Evolutionary conservation across 1,140 invertebrate genomes (phyloP), one percentile per base, ranked within the genome.

Genomic region (Venturia canescens): DNA sequence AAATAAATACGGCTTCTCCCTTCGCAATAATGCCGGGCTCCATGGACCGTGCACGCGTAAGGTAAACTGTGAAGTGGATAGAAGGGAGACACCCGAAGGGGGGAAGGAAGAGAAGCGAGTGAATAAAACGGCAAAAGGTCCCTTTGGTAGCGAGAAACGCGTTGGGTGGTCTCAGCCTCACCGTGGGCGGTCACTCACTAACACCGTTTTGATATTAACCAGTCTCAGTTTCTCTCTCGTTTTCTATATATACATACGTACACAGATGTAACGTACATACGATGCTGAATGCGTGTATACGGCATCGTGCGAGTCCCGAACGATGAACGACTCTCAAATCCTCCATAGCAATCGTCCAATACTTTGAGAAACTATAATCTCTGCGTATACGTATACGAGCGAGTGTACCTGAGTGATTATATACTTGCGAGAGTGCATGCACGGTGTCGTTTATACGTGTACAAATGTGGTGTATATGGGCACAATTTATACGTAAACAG

Each of bases 201-300:
- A 89, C 88, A 90, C 88, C 88, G 87, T 89, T 87, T 87, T 88
- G 86, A 88, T 90, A 89, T 90, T 88, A 88, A 89, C 84, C 87
- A 86, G 80, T 85, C 75, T 77, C 75, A 69, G 66, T 69, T 69
- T 69, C 66, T 69, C 66, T 69, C 13, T 69, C 66, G 66, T 69
- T 69, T 31, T 71, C 26, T 71, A 23, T 71, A 71, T 71, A 6
- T 15, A 70, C 29, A 44, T 26, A 44, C 26, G 26, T 75, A 75
- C 1, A 75, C 7, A 26, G 34, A 75, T 29, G 15, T 53, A 53
- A n/a, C 15, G 15, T 53, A 53, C n/a, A 53, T 7, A 34, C 50
- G n/a, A 16, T 13, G 11, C n/a, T 18, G 13, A 3, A n/a, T 18
- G 6, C 21, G 13, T n/a, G 21, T 57, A 57, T n/a, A 57, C 21